These are phyloP conservation scores for Eurosta solidaginis DNA, from an alignment of 1,140 invertebrate genomes.

Conservation along the genomic window DNA sequence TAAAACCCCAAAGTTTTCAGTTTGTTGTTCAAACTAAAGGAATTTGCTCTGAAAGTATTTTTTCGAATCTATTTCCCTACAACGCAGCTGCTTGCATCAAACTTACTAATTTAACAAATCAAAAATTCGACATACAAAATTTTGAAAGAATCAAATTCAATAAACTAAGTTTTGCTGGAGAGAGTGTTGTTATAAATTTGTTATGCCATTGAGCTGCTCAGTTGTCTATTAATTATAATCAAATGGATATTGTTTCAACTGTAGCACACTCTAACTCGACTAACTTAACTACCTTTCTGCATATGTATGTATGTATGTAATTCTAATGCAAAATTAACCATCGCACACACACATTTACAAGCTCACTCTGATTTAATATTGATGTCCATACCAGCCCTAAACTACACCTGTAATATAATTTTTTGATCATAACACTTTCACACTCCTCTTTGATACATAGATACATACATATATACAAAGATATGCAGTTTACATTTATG, in stretches of 20 bases:
- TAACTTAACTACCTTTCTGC: too few relatives aligned
- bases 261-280: background rate
- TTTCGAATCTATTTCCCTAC: background rate
- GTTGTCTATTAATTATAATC: background rate
- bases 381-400: background rate
- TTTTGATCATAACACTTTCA: background rate
- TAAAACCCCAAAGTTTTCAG: background rate
- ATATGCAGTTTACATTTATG: background rate
- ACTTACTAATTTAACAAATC: background rate
- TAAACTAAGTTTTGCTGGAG: background rate
- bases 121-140: too few relatives aligned
- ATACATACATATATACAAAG: background rate
- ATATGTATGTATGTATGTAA: too few relatives aligned
- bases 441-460: background rate
- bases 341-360: background rate
- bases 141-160: background rate
- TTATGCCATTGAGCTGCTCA: background rate
- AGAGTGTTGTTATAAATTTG: background rate
- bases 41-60: background rate
- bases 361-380: background rate
- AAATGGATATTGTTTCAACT: constrained; percentile 18
- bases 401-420: background rate
- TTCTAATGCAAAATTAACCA: background rate
- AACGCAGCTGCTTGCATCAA: background rate
- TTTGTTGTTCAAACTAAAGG: background rate